A percentile compares a stretch with the other conserved stretches of the same genome.
Evolutionary conservation across 2,888 invertebrate species (phyloP).

Genomic region (Iselma pallidipennis): DNA sequence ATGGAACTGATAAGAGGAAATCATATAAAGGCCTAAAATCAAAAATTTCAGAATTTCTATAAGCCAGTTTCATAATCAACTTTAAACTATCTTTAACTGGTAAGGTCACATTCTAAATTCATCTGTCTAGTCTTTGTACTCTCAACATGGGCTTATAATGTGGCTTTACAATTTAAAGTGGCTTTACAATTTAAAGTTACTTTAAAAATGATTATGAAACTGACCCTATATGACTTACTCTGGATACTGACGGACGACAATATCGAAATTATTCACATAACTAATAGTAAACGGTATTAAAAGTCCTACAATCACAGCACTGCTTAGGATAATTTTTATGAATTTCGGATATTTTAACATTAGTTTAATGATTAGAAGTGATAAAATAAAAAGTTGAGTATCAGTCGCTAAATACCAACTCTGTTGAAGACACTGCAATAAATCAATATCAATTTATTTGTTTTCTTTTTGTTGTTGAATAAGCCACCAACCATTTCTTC

Average conservation of each 20-base stretch:
- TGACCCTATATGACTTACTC: conserved; percentile 36
- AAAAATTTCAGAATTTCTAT: background rate
- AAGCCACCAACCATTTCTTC: conserved; percentile 35
- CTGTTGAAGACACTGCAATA: conserved; percentile 47
- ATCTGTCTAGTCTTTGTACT: too few species aligned
- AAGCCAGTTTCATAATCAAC: too few species aligned
- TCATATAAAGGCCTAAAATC: conserved; percentile 36
- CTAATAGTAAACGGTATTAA: conserved; percentile 40
- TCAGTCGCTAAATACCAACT: conserved; percentile 50
- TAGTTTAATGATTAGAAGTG: conserved; percentile 39
- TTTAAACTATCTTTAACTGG: too few species aligned
- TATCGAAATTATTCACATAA: conserved; percentile 34
- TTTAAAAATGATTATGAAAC: too few species aligned
- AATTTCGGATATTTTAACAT: conserved; percentile 35
- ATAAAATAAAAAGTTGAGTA: conserved; percentile 45
- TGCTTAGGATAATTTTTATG: conserved; percentile 28
- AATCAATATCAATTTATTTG: conserved; percentile 18
- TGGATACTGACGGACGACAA: conserved; percentile 37
- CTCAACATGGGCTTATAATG: too few species aligned
- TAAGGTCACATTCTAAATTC: too few species aligned
- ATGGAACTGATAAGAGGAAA: conserved; percentile 24
- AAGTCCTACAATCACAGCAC: conserved; percentile 34
- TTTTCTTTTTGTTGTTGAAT: background rate
- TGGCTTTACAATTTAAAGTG: too few species aligned
- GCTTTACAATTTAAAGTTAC: too few species aligned